Base-by-base conservation (phyloP, 2,888 invertebrate species). In the Sclerodermus sp. region DNA sequence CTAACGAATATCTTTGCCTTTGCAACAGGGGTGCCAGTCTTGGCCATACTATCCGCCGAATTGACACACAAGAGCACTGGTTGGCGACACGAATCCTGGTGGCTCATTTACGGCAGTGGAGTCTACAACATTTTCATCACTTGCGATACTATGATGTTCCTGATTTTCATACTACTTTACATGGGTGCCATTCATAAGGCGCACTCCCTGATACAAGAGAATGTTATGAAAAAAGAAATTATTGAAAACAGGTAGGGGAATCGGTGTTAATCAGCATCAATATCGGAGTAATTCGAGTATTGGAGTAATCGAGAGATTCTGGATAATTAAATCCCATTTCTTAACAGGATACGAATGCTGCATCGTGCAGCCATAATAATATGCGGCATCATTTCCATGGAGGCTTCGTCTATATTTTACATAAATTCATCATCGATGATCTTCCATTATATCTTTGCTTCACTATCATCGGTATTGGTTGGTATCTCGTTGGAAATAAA, bases 101-200 rank as follows among this genome's bases (percentile, higher is more conserved):
- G 87, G 86, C 76, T 87, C 56, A 81, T 84, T 53, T 79, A 80
- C 45, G 81, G 81, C 17, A 82, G 82, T 16, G 78, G 83, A 14
- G 81, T 87, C 46, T 87, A 86, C 67, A 81, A 83, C 55, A 86
- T 88, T 62, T 88, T 87, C 71, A 81, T 85, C 23, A 85, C 84
- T 44, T 89, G 89, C 49, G 85, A 87, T 60, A 82, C 84, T 29
- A 82, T 90, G 50, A 85, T 91, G 66, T 81, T 87, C 34, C 73
- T 84, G 31, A 82, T 91, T 42, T 89, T 89, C 69, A 78, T 85
- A 38, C 83, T 88, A 45, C 81, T 91, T 46, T 87, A 88, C 57
- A 79, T 85, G 62, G 87, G 86, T 64, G 86, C 89, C 18, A 82
- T 87, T 14, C 70, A 71, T 44, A 77, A 75, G 52, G 72, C 73